Conservation (phyloP, 2,888 invertebrate species). For the Platynereis dumerilii region DNA sequence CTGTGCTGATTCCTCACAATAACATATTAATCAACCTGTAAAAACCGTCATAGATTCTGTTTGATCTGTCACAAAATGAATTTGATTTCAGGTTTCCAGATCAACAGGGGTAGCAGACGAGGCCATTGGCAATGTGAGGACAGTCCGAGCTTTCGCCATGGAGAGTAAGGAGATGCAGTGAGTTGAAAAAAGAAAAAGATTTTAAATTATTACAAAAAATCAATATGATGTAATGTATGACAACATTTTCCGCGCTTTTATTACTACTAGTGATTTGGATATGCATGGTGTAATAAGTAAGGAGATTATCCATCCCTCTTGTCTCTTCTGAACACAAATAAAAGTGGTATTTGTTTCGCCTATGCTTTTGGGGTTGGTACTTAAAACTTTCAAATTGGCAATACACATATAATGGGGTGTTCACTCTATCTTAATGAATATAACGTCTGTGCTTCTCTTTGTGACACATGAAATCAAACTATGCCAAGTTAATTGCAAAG, state of each 20-base stretch:
- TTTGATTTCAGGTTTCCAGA: constrained; percentile 74
- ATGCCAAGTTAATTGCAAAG: background rate
- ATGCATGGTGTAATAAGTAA: too few relatives aligned
- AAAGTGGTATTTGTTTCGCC: background rate
- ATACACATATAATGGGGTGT: background rate
- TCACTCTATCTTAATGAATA: background rate
- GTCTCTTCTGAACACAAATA: too few relatives aligned
- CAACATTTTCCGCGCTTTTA: too few relatives aligned
- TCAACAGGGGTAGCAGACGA: constrained; percentile 91
- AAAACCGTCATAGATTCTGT: too few relatives aligned
- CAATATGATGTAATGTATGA: too few relatives aligned
- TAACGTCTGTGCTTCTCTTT: background rate
- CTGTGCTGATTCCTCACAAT: too few relatives aligned
- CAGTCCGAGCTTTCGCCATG: constrained; percentile 92
- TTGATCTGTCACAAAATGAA: too few relatives aligned
- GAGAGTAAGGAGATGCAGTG: constrained; percentile 79
- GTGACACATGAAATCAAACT: background rate
- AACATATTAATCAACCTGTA: too few relatives aligned
- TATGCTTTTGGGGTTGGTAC: background rate
- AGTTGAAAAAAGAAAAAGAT: too few relatives aligned
- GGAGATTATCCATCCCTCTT: too few relatives aligned
- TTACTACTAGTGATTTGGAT: too few relatives aligned
- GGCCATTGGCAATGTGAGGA: constrained; percentile 89
- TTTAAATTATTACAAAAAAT: too few relatives aligned
- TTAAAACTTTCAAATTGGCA: background rate